Base-by-base conservation (phyloP, 2,113 vertebrate species). In the Podiceps cristatus region DNA sequence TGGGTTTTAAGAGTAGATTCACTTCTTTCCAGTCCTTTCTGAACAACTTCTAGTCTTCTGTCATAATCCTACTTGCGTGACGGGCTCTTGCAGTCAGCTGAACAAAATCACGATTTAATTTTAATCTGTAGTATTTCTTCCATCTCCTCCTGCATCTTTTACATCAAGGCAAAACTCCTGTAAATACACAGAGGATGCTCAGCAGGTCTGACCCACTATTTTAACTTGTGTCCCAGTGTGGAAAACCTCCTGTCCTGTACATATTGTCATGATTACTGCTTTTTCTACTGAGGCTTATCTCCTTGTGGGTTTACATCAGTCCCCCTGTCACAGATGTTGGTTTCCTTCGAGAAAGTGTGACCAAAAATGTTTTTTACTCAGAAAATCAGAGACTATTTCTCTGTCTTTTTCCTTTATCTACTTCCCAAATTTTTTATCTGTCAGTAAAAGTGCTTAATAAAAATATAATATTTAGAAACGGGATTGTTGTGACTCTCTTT, bases 21-120 rank as follows among this genome's bases (percentile, higher is more conserved):
- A 5, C 5, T 11, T 27, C 49, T 66, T 44, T 1, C 17, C 11
- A 67, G 75, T 62, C 12, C n/a, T 81, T 91, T 63, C 45, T 83
- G 33, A 86, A 28, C 31, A 75, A 22, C 6, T 85, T 63, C 44
- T 42, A 6, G 25, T 68, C n/a, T 90, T 50, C 33, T 91, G 20
- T 74, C 20, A 5, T 27, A 50, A n/a, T 33, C n/a, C 24, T 66
- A 1, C n/a, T 66, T 1, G 0, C 14, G 45, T 35, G 24, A 50
- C 42, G 12, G 60, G 18, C 13, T 74, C 29, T 73, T 84, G 42
- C 49, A 79, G 23, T 17, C 62, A 59, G 0, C 49, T 78, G 77
- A 56, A 42, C 22, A 59, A 81, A 87, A 75, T n/a, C 31, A 18
- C 23, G 10, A 3, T 63, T 86, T 45, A 52, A 81, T 63, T 81